Evolutionary conservation across 2,888 invertebrate species (phyloP).

Genomic region (Idaea biselata): DNA sequence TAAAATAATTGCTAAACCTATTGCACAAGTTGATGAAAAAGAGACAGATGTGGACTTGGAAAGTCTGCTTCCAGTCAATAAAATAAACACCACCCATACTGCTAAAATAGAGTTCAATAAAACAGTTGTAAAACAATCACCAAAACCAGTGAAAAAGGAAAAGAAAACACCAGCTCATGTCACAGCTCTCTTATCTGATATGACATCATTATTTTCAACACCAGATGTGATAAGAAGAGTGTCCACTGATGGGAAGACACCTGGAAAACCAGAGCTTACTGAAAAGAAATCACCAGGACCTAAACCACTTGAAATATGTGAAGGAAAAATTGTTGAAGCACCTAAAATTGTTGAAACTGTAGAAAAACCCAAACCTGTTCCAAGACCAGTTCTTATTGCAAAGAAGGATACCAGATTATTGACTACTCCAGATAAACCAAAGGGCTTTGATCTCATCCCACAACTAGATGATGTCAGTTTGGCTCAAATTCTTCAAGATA

Average conservation of each 20-base stretch:
- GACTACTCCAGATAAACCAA: conserved; percentile 49
- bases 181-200: conserved; percentile 77
- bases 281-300: conserved; percentile 40
- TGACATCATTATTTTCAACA: conserved; percentile 87
- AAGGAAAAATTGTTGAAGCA: conserved; percentile 32
- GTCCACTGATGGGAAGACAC: conserved; percentile 71
- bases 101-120: conserved; percentile 52
- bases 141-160: conserved; percentile 67
- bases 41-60: conserved; percentile 49
- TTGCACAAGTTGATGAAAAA: conserved; percentile 46
- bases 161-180: conserved; percentile 83
- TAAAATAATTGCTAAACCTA: conserved; percentile 46
- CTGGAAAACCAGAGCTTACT: conserved; percentile 62
- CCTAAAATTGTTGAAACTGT: conserved; percentile 30
- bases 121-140: conserved; percentile 65
- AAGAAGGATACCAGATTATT: conserved; percentile 50
- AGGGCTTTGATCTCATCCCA: conserved; percentile 66
- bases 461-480: conserved; percentile 74
- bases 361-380: conserved; percentile 41
- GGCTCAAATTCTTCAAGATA: conserved; percentile 74
- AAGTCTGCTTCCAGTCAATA: conserved; percentile 44
- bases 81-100: conserved; percentile 36
- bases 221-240: conserved; percentile 89
- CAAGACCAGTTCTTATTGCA: conserved; percentile 17
- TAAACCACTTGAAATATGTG: conserved; percentile 34